Base-by-base conservation (phyloP, 2,888 invertebrate species). In the Drosophila hamatofila region DNA sequence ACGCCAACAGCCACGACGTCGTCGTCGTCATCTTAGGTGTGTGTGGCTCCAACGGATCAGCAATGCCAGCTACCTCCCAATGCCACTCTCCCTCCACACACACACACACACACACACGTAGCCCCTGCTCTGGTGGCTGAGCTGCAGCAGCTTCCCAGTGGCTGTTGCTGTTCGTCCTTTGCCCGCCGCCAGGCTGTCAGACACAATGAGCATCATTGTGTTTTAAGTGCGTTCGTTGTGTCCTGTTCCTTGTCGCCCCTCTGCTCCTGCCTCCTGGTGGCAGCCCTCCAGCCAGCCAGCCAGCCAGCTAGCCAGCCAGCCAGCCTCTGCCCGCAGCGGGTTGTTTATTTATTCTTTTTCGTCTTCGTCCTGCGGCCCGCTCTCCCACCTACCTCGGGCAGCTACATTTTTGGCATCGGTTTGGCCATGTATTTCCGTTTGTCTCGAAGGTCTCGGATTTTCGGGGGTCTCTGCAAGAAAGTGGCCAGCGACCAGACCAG, bases 201-300 rank as follows among this genome's bases (percentile, higher is more conserved):
- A 89, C 85, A 87, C 87, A 87, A 89, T 89, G 89, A 87, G 89
- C 89, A 80, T 87, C 87, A 87, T 87, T 87, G 89, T 88, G 82
- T 89, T 84, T 87, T 87, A 88, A 87, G 86, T 87, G 89, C 89
- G 87, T 86, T 87, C 81, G 88, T 87, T 88, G 84, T 86, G 84
- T 80, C 70, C 85, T 79, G 67, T 71, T 79, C 76, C 70, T 59
- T 74, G 65, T 74, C 70, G 42, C 56, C 46, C 46, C 30, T 18
- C 49, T 30, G 49, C 49, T 49, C 18, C 49, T 18, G 25, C 48
- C n/a, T 11, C 48, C n/a, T 11, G 30, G 2, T 14, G n/a, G n/a
- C n/a, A n/a, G n/a, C n/a, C n/a, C n/a, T 1, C 42, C 58, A 16
- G 14, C 35, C 33, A 1, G 16, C 51, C 21, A 14, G 8, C 14